These are phyloP conservation scores for Gobio gobio DNA, from an alignment of 2,113 vertebrate species.

Conservation along the genomic window DNA sequence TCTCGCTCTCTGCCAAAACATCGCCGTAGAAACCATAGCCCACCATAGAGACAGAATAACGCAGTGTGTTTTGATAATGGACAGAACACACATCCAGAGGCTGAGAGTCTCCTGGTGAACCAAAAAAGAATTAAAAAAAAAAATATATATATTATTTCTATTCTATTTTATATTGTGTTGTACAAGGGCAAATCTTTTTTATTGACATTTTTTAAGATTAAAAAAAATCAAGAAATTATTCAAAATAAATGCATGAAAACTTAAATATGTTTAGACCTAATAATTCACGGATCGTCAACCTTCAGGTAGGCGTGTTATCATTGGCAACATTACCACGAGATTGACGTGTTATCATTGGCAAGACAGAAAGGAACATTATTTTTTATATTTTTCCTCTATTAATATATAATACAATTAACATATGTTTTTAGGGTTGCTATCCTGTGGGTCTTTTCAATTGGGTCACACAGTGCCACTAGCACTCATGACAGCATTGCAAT, in stretches of 20 bases:
- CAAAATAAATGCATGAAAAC: too few relatives aligned
- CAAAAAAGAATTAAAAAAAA: neutral
- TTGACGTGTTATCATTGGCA: too few relatives aligned
- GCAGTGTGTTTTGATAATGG: conserved; percentile 68
- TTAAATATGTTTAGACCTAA: too few relatives aligned
- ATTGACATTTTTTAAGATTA: too few relatives aligned
- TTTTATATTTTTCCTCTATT: too few relatives aligned
- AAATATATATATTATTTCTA: neutral
- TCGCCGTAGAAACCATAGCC: conserved; percentile 87
- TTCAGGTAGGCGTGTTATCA: too few relatives aligned
- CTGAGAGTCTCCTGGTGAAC: conserved; percentile 81
- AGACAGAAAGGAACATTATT: too few relatives aligned
- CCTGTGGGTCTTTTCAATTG: neutral
- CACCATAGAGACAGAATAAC: conserved; percentile 80
- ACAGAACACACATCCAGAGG: conserved; percentile 84
- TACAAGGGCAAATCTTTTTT: too few relatives aligned
- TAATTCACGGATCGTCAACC: too few relatives aligned
- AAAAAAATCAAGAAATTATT: too few relatives aligned
- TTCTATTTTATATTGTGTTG: neutral
- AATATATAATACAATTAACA: too few relatives aligned
- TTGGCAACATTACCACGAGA: too few relatives aligned
- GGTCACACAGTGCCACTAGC: neutral
- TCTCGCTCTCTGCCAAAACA: conserved; percentile 80
- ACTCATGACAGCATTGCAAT: neutral
- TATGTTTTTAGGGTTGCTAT: neutral